A percentile compares a stretch with the other conserved stretches of the same genome.
These are phyloP conservation scores for Caenorhabditis becei DNA, from an alignment of 2,888 invertebrate genomes.

Conservation along the genomic window DNA sequence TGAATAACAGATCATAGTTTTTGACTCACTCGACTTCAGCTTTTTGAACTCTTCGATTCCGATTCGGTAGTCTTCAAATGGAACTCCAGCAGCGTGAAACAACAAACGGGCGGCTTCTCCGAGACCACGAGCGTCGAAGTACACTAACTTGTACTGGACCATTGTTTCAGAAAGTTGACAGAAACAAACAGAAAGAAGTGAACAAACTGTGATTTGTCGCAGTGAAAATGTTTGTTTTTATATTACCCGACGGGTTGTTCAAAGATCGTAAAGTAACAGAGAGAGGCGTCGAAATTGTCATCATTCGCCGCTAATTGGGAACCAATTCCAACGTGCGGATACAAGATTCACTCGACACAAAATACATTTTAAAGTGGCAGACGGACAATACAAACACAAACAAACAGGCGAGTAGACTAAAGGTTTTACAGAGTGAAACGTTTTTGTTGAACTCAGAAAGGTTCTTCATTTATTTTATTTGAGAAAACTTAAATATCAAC, in stretches of 20 bases:
- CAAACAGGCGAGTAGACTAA: neutral
- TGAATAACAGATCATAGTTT: no score
- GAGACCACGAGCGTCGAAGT: conserved; percentile 42
- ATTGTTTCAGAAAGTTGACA: neutral
- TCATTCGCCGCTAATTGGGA: conserved; percentile 3
- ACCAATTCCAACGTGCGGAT: neutral
- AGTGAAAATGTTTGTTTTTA: neutral
- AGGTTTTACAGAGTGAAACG: no score
- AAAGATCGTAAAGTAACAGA: neutral
- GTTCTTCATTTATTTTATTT: no score
- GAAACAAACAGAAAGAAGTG: conserved; percentile 11
- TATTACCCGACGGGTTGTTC: neutral
- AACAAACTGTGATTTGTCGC: neutral
- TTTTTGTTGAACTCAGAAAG: no score
- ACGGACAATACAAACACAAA: neutral
- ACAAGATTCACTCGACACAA: conserved; percentile 17
- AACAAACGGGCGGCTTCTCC: conserved; percentile 28
- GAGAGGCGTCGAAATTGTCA: neutral
- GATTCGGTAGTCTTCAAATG: conserved; percentile 28
- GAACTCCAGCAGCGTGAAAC: conserved; percentile 9
- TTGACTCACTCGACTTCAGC: conserved; percentile 10
- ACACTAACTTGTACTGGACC: conserved; percentile 38
- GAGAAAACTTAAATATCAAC: no score
- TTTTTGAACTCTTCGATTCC: conserved; percentile 16
- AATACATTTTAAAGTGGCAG: neutral